Evolutionary conservation across 1,140 invertebrate species (phyloP).

Genomic region (Colletes gigas): DNA sequence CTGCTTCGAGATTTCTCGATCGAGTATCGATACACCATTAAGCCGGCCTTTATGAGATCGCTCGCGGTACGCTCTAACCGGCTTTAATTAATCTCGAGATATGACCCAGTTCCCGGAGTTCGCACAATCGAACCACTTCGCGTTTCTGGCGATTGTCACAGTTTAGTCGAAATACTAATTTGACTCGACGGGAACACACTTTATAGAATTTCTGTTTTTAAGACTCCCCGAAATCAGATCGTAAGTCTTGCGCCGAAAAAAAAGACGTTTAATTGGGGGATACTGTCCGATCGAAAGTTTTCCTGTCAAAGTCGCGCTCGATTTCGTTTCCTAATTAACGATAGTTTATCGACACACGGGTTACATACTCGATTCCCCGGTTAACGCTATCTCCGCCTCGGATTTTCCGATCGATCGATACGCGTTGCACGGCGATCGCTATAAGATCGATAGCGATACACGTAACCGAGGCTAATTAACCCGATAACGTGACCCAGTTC

Average conservation of each 20-base stretch:
- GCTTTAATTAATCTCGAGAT: constrained; percentile 69
- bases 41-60: constrained; percentile 47
- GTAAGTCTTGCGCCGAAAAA: too few species aligned
- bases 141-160: too few species aligned
- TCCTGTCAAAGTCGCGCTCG: neutral
- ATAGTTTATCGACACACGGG: constrained; percentile 17
- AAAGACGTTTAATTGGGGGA: too few species aligned
- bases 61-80: constrained; percentile 27
- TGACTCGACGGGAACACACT: too few species aligned
- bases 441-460: constrained; percentile 52
- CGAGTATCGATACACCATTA: constrained; percentile 54
- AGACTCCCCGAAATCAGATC: too few species aligned
- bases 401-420: constrained; percentile 42
- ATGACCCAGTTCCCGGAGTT: constrained; percentile 14
- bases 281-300: too few species aligned
- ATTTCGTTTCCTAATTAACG: constrained; percentile 32
- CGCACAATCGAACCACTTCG: neutral
- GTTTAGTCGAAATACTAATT: too few species aligned
- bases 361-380: constrained; percentile 14
- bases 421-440: constrained; percentile 44
- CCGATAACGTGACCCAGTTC: constrained; percentile 67
- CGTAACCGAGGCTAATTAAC: constrained; percentile 69
- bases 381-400: constrained; percentile 29
- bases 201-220: too few species aligned
- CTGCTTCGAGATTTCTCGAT: constrained; percentile 35